Evolutionary conservation across 2,888 invertebrate species (phyloP).

Genomic region (Nomada flava): DNA sequence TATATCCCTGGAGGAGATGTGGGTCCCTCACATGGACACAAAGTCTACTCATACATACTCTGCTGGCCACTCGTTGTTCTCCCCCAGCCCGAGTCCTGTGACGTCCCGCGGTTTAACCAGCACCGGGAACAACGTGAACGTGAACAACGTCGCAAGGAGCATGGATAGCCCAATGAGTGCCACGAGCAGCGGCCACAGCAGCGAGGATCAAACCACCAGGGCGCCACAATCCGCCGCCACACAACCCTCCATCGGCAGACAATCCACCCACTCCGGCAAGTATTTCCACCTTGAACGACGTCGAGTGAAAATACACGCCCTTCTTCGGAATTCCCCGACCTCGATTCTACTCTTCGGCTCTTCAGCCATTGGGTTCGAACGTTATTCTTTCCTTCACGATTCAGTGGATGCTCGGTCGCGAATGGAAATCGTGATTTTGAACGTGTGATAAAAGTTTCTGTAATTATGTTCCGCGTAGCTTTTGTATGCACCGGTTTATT

Average conservation of each 20-base stretch:
- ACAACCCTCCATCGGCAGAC: conserved; percentile 82
- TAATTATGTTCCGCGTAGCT: no score
- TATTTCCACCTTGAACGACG: conserved; percentile 5
- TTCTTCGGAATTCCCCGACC: conserved; percentile 5
- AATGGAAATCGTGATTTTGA: not conserved
- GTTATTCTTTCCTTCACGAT: not conserved
- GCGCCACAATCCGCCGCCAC: conserved; percentile 82
- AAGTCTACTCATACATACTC: conserved; percentile 72
- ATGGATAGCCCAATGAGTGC: conserved; percentile 82
- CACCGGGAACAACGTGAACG: conserved; percentile 52
- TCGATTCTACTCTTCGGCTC: not conserved
- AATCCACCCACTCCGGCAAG: conserved; percentile 74
- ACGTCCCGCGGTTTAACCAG: conserved; percentile 66
- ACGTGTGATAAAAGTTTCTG: not conserved
- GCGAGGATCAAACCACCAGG: conserved; percentile 81
- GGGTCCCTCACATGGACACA: conserved; percentile 87
- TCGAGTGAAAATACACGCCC: conserved; percentile 3
- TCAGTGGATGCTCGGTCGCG: conserved; percentile 6
- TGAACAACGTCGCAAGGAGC: conserved; percentile 68
- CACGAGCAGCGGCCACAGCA: conserved; percentile 82
- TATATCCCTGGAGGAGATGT: conserved; percentile 94
- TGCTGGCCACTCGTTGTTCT: conserved; percentile 79
- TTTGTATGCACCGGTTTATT: no score
- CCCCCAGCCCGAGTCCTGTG: conserved; percentile 81
- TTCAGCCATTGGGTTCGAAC: not conserved